Conservation (phyloP, 1,140 invertebrate genomes). For the Atta colombica region DNA sequence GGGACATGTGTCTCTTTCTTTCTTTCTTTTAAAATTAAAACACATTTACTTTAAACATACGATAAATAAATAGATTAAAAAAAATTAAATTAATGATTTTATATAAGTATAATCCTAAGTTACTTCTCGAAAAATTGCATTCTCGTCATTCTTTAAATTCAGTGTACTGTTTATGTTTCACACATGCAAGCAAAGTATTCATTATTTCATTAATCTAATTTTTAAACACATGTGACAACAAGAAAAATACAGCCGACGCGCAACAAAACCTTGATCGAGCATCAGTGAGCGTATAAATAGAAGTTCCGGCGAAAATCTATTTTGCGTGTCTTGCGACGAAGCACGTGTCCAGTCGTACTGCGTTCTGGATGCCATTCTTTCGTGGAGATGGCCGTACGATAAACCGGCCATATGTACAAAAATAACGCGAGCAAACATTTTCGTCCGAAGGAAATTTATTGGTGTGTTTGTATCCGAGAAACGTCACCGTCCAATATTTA, state of each 20-base stretch:
- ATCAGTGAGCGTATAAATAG: slow-evolving; percentile 61
- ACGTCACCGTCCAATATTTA: slow-evolving; percentile 35
- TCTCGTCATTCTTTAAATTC: neutral
- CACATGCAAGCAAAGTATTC: neutral
- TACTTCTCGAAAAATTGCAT: neutral
- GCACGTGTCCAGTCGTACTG: slow-evolving; percentile 43
- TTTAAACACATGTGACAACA: neutral
- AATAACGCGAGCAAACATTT: slow-evolving; percentile 46
- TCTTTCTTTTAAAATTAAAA: neutral
- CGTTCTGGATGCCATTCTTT: slow-evolving; percentile 15
- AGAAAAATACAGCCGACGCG: slow-evolving; percentile 8
- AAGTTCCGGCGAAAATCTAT: slow-evolving; percentile 63
- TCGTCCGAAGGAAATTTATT: slow-evolving; percentile 35
- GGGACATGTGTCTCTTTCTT: neutral
- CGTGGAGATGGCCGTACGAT: neutral
- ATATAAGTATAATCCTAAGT: neutral
- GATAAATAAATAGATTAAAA: neutral
- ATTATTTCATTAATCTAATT: neutral
- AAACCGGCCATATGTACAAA: slow-evolving; percentile 25
- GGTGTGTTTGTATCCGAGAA: neutral
- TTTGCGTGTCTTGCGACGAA: slow-evolving; percentile 52
- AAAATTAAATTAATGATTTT: neutral
- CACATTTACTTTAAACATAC: neutral
- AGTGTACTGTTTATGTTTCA: neutral
- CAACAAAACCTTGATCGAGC: slow-evolving; percentile 35